A percentile compares a stretch with the other conserved stretches of the same genome.
Evolutionary conservation across 2,888 invertebrate species (phyloP).

Genomic region (Drosophila lutescens): DNA sequence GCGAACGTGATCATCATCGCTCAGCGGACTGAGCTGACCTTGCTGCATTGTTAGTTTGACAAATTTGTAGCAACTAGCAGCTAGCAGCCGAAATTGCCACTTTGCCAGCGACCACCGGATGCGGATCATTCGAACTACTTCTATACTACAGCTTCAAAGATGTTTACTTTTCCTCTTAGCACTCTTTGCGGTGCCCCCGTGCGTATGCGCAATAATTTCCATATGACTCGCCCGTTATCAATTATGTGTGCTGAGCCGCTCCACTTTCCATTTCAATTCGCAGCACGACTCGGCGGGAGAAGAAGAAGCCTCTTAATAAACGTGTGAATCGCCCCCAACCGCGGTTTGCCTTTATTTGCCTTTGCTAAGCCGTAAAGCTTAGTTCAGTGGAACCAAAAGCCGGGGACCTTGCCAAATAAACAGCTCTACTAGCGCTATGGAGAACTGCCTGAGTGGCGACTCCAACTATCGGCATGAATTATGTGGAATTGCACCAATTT

Average conservation of each 20-base stretch:
- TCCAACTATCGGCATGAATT: constrained; percentile 65
- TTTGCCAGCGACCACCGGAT: constrained; percentile 72
- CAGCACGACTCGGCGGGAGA: constrained; percentile 41
- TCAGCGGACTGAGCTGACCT: constrained; percentile 56
- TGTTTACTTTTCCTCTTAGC: constrained; percentile 47
- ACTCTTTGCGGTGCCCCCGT: constrained; percentile 22
- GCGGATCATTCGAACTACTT: constrained; percentile 36
- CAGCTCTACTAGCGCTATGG: constrained; percentile 21
- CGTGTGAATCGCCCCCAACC: constrained; percentile 67
- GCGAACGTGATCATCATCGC: constrained; percentile 59
- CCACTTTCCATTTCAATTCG: constrained; percentile 44
- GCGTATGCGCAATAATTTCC: constrained; percentile 69
- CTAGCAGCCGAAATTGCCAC: constrained; percentile 46
- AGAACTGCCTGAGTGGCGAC: constrained; percentile 12
- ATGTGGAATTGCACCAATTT: constrained; percentile 79
- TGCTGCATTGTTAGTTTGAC: constrained; percentile 75
- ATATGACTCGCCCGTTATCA: constrained; percentile 62
- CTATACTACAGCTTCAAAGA: constrained; percentile 16
- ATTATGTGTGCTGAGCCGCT: constrained; percentile 31
- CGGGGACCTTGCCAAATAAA: constrained; percentile 66
- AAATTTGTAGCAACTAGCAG: constrained; percentile 71
- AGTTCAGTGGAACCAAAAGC: constrained; percentile 25
- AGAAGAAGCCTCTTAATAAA: constrained; percentile 69
- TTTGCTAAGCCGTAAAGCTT: constrained; percentile 31
- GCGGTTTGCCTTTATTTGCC: constrained; percentile 20